Percentiles rank a stretch among this genome's conserved stretches.
These are phyloP conservation scores for Rhegmatorhina hoffmannsi DNA, from an alignment of 2,113 vertebrate genomes.

Conservation along the genomic window DNA sequence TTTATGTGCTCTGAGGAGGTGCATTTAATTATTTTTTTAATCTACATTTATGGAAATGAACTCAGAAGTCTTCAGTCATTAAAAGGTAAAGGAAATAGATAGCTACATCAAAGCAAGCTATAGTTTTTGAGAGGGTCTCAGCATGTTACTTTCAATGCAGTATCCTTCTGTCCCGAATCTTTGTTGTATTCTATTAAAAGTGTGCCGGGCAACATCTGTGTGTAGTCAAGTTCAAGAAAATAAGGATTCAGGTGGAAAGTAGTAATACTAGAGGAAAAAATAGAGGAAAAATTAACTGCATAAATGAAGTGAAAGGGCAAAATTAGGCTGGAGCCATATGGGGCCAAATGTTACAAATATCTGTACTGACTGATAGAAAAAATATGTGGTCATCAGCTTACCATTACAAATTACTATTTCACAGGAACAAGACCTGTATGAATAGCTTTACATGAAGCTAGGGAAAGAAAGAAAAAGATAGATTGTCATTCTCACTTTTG, in stretches of 20 bases:
- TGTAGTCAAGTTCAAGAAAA: neutral
- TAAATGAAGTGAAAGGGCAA: neutral
- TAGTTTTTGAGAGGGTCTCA: neutral
- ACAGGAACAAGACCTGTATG: neutral
- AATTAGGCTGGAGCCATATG: neutral
- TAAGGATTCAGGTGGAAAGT: neutral
- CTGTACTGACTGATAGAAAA: neutral
- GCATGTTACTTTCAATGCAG: neutral
- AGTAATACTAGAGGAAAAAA: neutral
- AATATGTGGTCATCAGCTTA: neutral
- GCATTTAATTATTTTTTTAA: neutral
- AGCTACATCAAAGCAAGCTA: neutral
- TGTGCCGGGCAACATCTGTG: neutral
- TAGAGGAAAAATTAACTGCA: neutral
- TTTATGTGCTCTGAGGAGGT: neutral
- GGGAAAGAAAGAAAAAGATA: neutral
- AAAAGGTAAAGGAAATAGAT: neutral
- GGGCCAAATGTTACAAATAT: neutral
- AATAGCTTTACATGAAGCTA: neutral
- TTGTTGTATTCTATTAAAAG: neutral
- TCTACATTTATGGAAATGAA: neutral
- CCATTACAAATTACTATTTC: neutral
- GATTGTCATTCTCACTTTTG: neutral
- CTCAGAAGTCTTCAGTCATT: neutral
- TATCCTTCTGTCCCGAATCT: neutral